Evolutionary conservation across 2,113 vertebrate genomes (phyloP), one percentile per base, ranked within the genome.

Genomic region (Anthoscopus minutus): DNA sequence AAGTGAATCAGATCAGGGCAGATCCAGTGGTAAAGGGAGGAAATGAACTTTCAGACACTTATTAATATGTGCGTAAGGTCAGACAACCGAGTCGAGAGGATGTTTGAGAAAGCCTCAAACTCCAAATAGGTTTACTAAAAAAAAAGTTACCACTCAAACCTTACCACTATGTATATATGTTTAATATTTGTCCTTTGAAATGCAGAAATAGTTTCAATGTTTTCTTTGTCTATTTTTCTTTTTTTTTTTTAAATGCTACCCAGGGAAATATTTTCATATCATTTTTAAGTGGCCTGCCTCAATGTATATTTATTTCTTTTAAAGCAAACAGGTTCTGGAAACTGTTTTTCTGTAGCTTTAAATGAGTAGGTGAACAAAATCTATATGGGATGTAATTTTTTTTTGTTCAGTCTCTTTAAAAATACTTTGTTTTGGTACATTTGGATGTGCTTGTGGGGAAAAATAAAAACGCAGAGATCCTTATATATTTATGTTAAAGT

Each of bases 401-500:
- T 92, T 87, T 92, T 97, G 89, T 98, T 98, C 97, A 96, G 97
- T 98, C 97, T 98, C 95, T 98, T 98, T 98, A 98, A 98, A 97
- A 97, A 97, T 93, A 98, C 98, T 98, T 99, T 99, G 98, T 98
- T 98, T 98, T 98, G 98, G 97, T 98, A 98, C 96, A 98, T 98
- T 98, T 99, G 98, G 98, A 98, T 99, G 98, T 99, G 99, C 98
- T 98, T 98, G 98, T 99, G 98, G 98, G 98, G 98, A 97, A 98
- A 98, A 98, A 98, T 98, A 98, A 99, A 98, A 98, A 96, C 96
- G 97, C 98, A 98, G 98, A 99, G 98, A 98, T 98, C 98, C 98
- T 99, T 99, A 98, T 98, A 99, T 98, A 98, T 98, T 98, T 98
- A 98, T 99, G 98, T 98, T 98, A 98, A 98, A 98, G 98, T 99